phyloP scores from a whole-genome alignment of 2,113 vertebrate genomes.

The Carassius carassius region DNA sequence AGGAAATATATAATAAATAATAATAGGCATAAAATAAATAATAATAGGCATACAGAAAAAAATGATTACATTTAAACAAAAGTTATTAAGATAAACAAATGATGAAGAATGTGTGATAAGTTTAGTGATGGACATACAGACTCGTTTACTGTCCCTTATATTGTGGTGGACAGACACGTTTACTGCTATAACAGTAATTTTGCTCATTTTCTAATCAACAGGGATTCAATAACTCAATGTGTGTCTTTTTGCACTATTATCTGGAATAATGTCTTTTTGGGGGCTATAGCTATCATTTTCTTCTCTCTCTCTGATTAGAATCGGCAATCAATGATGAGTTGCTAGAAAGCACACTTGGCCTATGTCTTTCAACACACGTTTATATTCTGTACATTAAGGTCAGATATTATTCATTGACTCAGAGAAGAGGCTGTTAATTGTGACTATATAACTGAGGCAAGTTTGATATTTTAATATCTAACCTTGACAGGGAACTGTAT shows the following conservation, averaged over 20 bases:
- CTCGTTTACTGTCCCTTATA: no score
- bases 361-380: conserved; percentile 27
- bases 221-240: neutral
- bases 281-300: neutral
- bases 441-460: neutral
- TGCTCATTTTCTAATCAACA: neutral
- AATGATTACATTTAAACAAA: neutral
- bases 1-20: neutral
- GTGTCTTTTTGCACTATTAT: neutral
- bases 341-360: conserved; percentile 55
- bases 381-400: conserved; percentile 7
- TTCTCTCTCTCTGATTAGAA: conserved; percentile 53
- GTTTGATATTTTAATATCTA: neutral
- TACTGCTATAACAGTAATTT: neutral
- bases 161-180: no score
- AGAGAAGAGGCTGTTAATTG: neutral
- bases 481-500: neutral
- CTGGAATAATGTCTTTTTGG: neutral
- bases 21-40: neutral
- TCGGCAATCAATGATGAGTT: conserved; percentile 58
- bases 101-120: neutral
- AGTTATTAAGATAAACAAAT: neutral
- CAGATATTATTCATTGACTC: neutral
- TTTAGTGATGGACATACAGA: neutral
- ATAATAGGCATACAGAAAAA: neutral